Conservation (phyloP, 2,797 vertebrate species). For the Cynodonichthys magdalenae region DNA sequence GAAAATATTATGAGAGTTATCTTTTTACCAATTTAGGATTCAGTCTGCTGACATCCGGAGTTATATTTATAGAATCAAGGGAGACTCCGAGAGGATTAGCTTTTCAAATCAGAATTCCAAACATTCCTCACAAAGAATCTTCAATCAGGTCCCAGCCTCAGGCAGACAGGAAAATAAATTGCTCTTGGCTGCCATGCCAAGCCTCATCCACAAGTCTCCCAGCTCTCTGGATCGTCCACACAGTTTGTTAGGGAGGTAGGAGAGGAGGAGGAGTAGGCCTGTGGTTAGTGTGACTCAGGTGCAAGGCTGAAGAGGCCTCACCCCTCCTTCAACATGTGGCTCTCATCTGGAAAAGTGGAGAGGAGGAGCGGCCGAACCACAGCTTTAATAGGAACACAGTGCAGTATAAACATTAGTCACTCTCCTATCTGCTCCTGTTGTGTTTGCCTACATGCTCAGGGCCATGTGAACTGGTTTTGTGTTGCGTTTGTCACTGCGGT, state of each 20-base stretch:
- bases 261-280: slow-evolving; percentile 29
- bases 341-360: slow-evolving; percentile 61
- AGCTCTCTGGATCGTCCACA: slow-evolving; percentile 31
- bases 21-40: slow-evolving; percentile 8
- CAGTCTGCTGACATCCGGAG: slow-evolving; percentile 15
- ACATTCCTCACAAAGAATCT: slow-evolving; percentile 79
- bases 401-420: slow-evolving; percentile 68
- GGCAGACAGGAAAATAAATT: slow-evolving; percentile 65
- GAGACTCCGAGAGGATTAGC: slow-evolving; percentile 37
- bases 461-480: slow-evolving; percentile 37
- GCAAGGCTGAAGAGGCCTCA: slow-evolving; percentile 33
- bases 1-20: slow-evolving; percentile 2
- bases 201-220: slow-evolving; percentile 20
- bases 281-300: slow-evolving; percentile 52
- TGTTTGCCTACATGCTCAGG: slow-evolving; percentile 53
- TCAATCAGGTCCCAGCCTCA: slow-evolving; percentile 44
- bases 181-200: slow-evolving; percentile 28
- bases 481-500: slow-evolving; percentile 6
- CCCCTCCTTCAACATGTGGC: slow-evolving; percentile 68
- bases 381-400: slow-evolving; percentile 57
- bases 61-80: slow-evolving; percentile 29
- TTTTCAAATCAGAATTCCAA: slow-evolving; percentile 72
- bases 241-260: slow-evolving; percentile 16
- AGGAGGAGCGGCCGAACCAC: slow-evolving; percentile 46
- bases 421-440: slow-evolving; percentile 50